Evolutionary conservation across 2,888 invertebrate species (phyloP).

Genomic region (Pyrochroa serraticornis): DNA sequence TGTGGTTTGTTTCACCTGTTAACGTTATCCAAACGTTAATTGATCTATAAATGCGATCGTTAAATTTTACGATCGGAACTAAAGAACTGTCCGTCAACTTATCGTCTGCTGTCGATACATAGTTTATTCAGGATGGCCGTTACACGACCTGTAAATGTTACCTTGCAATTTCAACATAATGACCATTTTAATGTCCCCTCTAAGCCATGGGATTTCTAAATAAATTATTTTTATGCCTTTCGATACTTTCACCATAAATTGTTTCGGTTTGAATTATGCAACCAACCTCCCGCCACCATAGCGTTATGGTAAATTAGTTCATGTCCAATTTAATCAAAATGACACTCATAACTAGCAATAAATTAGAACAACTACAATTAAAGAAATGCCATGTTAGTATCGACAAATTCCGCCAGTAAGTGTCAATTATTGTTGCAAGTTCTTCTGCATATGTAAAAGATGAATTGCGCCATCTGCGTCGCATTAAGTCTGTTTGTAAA

Average conservation of each 20-base stretch:
- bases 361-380: too few relatives aligned
- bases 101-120: constrained; percentile 42
- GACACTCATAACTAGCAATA: too few relatives aligned
- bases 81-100: constrained; percentile 43
- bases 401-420: too few relatives aligned
- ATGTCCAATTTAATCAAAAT: too few relatives aligned
- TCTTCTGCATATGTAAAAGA: too few relatives aligned
- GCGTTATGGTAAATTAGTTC: constrained; percentile 1
- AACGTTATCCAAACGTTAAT: constrained; percentile 33
- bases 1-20: constrained; percentile 16
- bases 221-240: constrained; percentile 39
- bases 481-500: constrained; percentile 40
- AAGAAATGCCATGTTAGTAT: too few relatives aligned
- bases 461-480: constrained; percentile 7
- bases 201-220: constrained; percentile 38
- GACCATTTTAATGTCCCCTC: constrained; percentile 42
- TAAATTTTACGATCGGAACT: constrained; percentile 41
- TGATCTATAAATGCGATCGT: constrained; percentile 40
- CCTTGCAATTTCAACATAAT: constrained; percentile 44
- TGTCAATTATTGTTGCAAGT: too few relatives aligned
- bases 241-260: constrained; percentile 25
- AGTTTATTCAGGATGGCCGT: constrained; percentile 41
- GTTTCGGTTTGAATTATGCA: constrained; percentile 12
- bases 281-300: constrained; percentile 2
- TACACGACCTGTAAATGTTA: constrained; percentile 49